A percentile compares a stretch with the other conserved stretches of the same genome.
Evolutionary conservation across 2,888 invertebrate species (phyloP).

Genomic region (Apamea anceps): DNA sequence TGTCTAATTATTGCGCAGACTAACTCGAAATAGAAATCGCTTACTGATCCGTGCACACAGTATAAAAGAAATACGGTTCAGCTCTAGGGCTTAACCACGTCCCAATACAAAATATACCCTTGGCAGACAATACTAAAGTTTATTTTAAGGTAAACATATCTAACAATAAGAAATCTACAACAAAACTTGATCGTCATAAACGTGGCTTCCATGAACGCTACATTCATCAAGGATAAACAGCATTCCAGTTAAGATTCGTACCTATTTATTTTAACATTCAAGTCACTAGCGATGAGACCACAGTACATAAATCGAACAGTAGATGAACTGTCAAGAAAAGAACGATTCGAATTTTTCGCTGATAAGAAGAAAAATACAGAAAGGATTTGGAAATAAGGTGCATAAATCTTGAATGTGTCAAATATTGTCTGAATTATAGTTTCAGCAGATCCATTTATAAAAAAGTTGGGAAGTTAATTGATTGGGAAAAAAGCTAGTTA

Average conservation of each 20-base stretch:
- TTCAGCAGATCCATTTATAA: background rate
- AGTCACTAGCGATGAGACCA: constrained; percentile 60
- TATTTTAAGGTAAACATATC: background rate
- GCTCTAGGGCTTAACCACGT: background rate
- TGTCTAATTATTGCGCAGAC: background rate
- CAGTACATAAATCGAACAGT: constrained; percentile 27
- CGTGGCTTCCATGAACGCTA: constrained; percentile 28
- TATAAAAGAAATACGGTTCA: background rate
- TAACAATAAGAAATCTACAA: background rate
- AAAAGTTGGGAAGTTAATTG: background rate
- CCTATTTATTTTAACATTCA: constrained; percentile 70
- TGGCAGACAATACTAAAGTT: background rate
- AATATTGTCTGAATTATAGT: background rate
- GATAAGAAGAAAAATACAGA: background rate
- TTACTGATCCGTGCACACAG: no score
- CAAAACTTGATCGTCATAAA: constrained; percentile 40
- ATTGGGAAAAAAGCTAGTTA: background rate
- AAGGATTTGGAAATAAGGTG: background rate
- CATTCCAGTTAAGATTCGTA: constrained; percentile 61
- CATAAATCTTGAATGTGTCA: background rate
- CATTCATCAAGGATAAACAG: constrained; percentile 57
- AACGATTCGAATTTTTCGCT: background rate
- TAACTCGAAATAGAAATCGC: background rate
- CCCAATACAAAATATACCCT: background rate
- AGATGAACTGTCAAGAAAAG: constrained; percentile 5